A percentile compares a stretch with the other conserved stretches of the same genome.
These are phyloP conservation scores for Paragorgia papillata DNA, from an alignment of 92 coral and sea anemone species.

Conservation along the genomic window DNA sequence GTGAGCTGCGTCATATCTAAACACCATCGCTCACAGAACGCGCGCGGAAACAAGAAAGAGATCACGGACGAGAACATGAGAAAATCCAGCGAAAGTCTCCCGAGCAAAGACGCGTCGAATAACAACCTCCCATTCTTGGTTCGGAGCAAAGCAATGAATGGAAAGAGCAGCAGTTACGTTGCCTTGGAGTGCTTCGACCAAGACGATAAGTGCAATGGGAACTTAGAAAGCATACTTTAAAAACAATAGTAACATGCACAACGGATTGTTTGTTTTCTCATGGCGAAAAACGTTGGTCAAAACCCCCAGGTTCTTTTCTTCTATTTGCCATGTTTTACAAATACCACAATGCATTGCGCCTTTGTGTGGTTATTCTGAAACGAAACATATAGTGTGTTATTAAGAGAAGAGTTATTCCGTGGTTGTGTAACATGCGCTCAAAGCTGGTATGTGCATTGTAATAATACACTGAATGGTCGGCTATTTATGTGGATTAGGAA, in stretches of 20 bases:
- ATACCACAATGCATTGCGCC: too few relatives aligned
- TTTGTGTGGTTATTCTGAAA: too few relatives aligned
- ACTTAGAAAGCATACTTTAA: conserved; percentile 6
- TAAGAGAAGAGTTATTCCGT: too few relatives aligned
- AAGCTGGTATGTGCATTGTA: too few relatives aligned
- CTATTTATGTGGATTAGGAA: too few relatives aligned
- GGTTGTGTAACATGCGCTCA: too few relatives aligned
- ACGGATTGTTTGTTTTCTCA: too few relatives aligned
- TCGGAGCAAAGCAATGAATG: conserved; percentile 3
- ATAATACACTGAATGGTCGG: too few relatives aligned
- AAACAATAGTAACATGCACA: not conserved
- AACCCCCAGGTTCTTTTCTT: too few relatives aligned
- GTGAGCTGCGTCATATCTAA: conserved; percentile 10
- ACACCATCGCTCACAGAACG: conserved; percentile 2
- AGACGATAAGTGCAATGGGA: conserved; percentile 23
- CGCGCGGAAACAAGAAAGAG: not conserved
- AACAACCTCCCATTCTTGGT: conserved; percentile 31
- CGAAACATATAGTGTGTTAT: too few relatives aligned
- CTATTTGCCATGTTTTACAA: too few relatives aligned
- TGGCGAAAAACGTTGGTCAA: too few relatives aligned
- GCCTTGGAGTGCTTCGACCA: conserved; percentile 20
- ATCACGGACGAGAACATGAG: not conserved
- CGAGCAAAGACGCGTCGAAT: conserved; percentile 11
- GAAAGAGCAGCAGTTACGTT: conserved; percentile 35
- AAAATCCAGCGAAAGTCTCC: conserved; percentile 21